A percentile compares a stretch with the other conserved stretches of the same genome.
These are phyloP conservation scores for Trichoplusia ni DNA, from an alignment of 1,140 invertebrate genomes.

Conservation along the genomic window DNA sequence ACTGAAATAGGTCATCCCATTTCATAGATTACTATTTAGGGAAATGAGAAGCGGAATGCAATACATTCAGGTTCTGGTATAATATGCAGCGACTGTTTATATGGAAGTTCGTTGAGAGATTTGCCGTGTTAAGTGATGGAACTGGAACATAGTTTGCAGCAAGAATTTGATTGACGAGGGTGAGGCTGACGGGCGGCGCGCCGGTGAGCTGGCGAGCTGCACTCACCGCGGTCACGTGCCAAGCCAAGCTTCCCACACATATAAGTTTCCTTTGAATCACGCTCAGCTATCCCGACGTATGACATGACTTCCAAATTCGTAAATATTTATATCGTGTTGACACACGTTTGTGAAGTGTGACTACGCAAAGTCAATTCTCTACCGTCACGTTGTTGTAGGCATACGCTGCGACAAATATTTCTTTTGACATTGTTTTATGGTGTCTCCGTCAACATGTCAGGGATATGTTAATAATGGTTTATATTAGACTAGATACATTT, in stretches of 20 bases:
- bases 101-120: conserved; percentile 12
- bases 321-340: conserved; percentile 24
- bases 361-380: conserved; percentile 15
- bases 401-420: conserved; percentile 9
- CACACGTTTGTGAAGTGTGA: conserved; percentile 19
- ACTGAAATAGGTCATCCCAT: background rate
- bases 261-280: conserved; percentile 20
- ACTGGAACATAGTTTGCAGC: conserved; percentile 20
- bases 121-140: conserved; percentile 17
- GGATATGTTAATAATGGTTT: background rate
- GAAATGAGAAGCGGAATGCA: background rate
- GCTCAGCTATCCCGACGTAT: conserved; percentile 1
- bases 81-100: background rate
- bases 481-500: too few relatives aligned
- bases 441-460: background rate
- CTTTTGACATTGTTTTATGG: conserved; percentile 19
- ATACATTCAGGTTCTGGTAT: conserved; percentile 8
- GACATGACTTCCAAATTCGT: conserved; percentile 22
- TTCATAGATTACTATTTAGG: background rate
- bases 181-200: conserved; percentile 22
- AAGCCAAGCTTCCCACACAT: background rate
- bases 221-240: conserved; percentile 24
- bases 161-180: conserved; percentile 28
- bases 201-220: background rate
- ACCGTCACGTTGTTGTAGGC: background rate